Conservation (phyloP, 1,140 invertebrate species). For the Anastrepha ludens region DNA sequence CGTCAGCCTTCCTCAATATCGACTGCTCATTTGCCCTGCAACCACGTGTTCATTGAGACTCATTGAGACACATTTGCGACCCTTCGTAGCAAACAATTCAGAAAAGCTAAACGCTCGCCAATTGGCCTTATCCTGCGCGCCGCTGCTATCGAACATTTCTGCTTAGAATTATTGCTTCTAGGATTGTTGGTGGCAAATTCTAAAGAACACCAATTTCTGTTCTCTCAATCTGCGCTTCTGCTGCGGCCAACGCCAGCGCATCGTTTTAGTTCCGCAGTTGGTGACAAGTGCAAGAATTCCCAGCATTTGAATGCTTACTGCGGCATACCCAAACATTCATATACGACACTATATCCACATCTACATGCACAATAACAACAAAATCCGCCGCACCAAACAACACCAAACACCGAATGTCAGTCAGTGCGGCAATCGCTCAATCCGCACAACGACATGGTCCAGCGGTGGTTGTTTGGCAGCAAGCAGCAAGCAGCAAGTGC, state of each 20-base stretch:
- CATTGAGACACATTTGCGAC: slow-evolving; percentile 1
- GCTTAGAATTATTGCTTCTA: slow-evolving; percentile 4
- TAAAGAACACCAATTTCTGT: background rate
- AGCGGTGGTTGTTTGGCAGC: slow-evolving; percentile 51
- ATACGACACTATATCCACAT: background rate
- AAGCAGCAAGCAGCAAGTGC: slow-evolving; percentile 65
- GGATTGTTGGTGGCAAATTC: background rate
- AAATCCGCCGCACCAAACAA: slow-evolving; percentile 45
- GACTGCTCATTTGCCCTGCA: slow-evolving; percentile 22
- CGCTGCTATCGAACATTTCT: slow-evolving; percentile 33
- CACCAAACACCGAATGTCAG: slow-evolving; percentile 16
- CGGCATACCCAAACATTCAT: slow-evolving; percentile 17
- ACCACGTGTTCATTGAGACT: slow-evolving; percentile 49
- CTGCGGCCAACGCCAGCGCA: slow-evolving; percentile 60
- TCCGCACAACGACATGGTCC: background rate
- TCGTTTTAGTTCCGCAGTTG: slow-evolving; percentile 42
- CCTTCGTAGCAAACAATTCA: background rate
- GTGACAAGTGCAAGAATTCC: slow-evolving; percentile 73
- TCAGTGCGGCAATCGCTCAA: background rate
- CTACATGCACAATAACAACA: slow-evolving; percentile 12
- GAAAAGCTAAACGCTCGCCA: background rate
- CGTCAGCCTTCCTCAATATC: slow-evolving; percentile 18
- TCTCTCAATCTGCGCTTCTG: slow-evolving; percentile 65
- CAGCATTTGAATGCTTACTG: slow-evolving; percentile 60
- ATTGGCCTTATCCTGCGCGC: slow-evolving; percentile 19